These are phyloP conservation scores for Bubo bubo DNA, from an alignment of 2,113 vertebrate species.

Conservation along the genomic window DNA sequence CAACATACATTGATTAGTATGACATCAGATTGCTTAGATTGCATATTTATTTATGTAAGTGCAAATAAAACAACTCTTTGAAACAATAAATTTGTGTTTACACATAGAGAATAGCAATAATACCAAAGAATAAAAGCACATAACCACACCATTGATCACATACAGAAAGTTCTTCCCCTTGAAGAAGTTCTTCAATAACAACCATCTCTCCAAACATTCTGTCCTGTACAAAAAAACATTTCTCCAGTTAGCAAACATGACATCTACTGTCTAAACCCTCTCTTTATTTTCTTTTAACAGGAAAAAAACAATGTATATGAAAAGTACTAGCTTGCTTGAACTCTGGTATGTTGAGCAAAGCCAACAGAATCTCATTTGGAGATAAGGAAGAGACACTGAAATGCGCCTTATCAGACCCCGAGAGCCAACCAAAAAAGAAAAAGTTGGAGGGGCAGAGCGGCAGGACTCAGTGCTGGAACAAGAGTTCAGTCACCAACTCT, in stretches of 20 bases:
- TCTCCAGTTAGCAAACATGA: neutral
- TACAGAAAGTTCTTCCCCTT: slow-evolving; percentile 91
- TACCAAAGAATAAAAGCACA: neutral
- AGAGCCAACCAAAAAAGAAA: neutral
- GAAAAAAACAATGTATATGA: neutral
- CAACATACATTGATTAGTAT: neutral
- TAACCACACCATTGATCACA: slow-evolving; percentile 27
- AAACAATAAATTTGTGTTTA: neutral
- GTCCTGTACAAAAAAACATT: slow-evolving; percentile 69
- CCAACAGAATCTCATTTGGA: neutral
- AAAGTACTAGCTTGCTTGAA: neutral
- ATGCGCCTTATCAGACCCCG: neutral
- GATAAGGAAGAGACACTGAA: neutral
- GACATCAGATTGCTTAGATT: neutral
- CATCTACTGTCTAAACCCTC: neutral
- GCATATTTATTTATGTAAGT: neutral
- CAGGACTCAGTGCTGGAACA: neutral
- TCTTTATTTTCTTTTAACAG: neutral
- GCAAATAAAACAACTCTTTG: neutral
- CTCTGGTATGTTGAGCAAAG: neutral
- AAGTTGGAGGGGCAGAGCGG: neutral
- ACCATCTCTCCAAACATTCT: slow-evolving; percentile 84
- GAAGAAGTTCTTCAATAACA: slow-evolving; percentile 88
- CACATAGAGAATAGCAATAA: neutral
- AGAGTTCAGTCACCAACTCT: neutral